Evolutionary conservation across 2,113 vertebrate genomes (phyloP), one percentile per base, ranked within the genome.

Genomic region (Siphamia tubifer): DNA sequence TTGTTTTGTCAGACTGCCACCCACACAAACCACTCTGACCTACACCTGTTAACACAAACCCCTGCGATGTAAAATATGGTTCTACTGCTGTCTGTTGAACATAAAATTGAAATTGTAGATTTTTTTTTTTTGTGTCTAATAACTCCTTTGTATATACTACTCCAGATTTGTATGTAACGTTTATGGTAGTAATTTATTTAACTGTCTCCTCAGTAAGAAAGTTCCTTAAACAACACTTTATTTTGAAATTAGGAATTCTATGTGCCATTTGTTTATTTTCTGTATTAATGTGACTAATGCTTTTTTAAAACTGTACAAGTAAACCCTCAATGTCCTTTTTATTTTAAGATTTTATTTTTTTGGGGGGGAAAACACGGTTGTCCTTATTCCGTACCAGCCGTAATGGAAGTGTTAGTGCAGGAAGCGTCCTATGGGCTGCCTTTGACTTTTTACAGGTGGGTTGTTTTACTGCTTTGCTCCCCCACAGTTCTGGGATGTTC

Each of bases 161-260:
- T 89, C 79, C 89, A 92, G 89, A 92, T 92, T 90, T 94, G 86
- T 93, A 92, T 92, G 90, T 91, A 91, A 90, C 78, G 62, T 93
- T 88, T 89, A 91, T 91, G 88, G 79, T 93, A 91, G 91, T 94
- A 93, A 94, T 94, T 94, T 94, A 94, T 94, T 94, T 93, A 93
- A 93, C 91, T 77, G 86, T 91, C 84, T 91, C 86, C 79, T 87
- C 71, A 74, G 75, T 88, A 90, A 85, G 72, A 82, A 87, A 85
- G 84, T 84, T 87, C 74, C 83, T 84, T 45, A 81, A 91, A 64
- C 80, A 91, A 89, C 86, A 86, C 84, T 90, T 88, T 83, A 85
- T 88, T 89, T 89, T 91, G 75, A 78, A 88, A 87, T 87, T 92
- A 92, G 91, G 83, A 89, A 85, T 90, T 80, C 87, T 84, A 89